These are phyloP conservation scores for Trochalopteron elliotii DNA, from an alignment of 2,113 vertebrate genomes.

Conservation along the genomic window DNA sequence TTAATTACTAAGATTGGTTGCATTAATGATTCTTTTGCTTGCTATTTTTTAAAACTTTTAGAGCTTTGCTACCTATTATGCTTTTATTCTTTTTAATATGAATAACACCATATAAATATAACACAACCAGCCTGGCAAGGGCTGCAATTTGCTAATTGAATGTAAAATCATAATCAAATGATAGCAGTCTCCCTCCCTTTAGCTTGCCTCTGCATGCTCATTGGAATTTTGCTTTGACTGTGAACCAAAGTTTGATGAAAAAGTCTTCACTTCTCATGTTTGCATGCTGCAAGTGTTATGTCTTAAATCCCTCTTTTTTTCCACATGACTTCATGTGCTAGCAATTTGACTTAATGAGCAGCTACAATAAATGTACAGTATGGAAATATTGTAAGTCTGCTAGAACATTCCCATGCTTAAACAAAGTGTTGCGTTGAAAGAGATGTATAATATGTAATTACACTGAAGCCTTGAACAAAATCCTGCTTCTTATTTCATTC, in stretches of 20 bases:
- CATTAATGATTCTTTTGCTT: not conserved
- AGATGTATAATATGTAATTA: slow-evolving; percentile 38
- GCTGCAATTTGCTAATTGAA: not conserved
- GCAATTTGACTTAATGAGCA: slow-evolving; percentile 60
- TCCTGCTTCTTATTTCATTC: not conserved
- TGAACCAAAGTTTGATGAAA: slow-evolving; percentile 3
- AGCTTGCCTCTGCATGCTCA: not conserved
- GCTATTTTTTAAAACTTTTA: not conserved
- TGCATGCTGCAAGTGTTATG: slow-evolving; percentile 40
- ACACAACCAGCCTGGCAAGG: not conserved
- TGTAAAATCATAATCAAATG: slow-evolving; percentile 12
- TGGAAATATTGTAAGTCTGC: slow-evolving; percentile 52
- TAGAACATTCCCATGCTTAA: not conserved
- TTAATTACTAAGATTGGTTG: not conserved
- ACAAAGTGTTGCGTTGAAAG: slow-evolving; percentile 25
- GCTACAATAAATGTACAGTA: slow-evolving; percentile 37
- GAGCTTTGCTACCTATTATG: not conserved
- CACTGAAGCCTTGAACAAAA: slow-evolving; percentile 28
- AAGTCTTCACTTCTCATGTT: slow-evolving; percentile 43
- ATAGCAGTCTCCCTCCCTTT: not conserved
- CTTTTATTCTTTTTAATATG: not conserved
- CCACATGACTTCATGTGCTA: slow-evolving; percentile 50
- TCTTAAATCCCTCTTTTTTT: slow-evolving; percentile 36
- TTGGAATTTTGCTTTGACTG: slow-evolving; percentile 60
- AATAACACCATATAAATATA: not conserved